Percentiles rank a stretch among this genome's conserved stretches.
These are phyloP conservation scores for Hucho hucho DNA, from an alignment of 2,113 vertebrate genomes.

Conservation along the genomic window DNA sequence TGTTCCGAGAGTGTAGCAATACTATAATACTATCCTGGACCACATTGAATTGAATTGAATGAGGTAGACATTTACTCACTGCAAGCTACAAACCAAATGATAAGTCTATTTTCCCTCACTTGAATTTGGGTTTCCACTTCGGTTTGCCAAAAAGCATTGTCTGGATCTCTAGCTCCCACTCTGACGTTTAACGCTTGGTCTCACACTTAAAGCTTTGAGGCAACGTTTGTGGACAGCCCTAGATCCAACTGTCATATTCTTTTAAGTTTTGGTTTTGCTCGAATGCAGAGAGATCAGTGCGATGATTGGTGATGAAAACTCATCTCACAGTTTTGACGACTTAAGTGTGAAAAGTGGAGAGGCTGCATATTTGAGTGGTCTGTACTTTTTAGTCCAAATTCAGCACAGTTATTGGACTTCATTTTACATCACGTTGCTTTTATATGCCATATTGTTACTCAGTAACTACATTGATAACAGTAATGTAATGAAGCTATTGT, in stretches of 20 bases:
- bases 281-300: conserved; percentile 63
- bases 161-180: conserved; percentile 44
- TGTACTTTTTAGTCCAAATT: too few species aligned
- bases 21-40: conserved; percentile 53
- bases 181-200: conserved; percentile 57
- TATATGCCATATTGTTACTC: too few species aligned
- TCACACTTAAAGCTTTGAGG: conserved; percentile 60
- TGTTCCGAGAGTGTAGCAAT: conserved; percentile 13
- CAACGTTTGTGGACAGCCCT: conserved; percentile 59
- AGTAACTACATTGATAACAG: too few species aligned
- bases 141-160: conserved; percentile 61
- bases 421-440: too few species aligned
- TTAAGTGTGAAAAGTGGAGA: conserved; percentile 54
- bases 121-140: conserved; percentile 65
- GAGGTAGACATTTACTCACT: conserved; percentile 45
- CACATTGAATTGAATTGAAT: conserved; percentile 60
- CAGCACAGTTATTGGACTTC: too few species aligned
- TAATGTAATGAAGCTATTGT: too few species aligned
- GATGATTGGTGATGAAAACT: conserved; percentile 68
- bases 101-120: conserved; percentile 51
- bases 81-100: conserved; percentile 56
- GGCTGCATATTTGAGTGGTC: conserved; percentile 25
- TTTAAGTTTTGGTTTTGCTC: conserved; percentile 59
- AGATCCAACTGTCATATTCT: conserved; percentile 63
- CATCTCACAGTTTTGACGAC: conserved; percentile 55